Base-by-base conservation (phyloP, 2,888 invertebrate species). In the Watsonalla cultraria region DNA sequence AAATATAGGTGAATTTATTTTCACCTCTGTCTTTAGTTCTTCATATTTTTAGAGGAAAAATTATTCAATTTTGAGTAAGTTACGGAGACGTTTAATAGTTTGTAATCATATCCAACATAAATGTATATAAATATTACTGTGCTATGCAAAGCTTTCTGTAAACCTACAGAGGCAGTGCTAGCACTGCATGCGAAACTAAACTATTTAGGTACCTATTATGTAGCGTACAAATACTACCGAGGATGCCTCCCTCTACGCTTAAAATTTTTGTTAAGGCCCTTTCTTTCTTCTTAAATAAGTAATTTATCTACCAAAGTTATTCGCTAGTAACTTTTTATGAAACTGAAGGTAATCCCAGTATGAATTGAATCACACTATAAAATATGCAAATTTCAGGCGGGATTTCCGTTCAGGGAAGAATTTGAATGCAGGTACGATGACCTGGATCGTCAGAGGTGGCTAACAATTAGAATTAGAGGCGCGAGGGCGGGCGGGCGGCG, bases 401-500 rank as follows among this genome's bases (percentile, higher is more conserved):
- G 63, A 74, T 78, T 80, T 72, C 71, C 65, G 70, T 75, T 79
- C 67, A 70, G 64, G 72, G 68, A 75, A 73, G 75, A 79, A 81
- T 80, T 77, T 67, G 72, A 78, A 80, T 83, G 84, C 81, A 84
- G 80, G 84, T 82, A 84, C 84, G 81, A 87, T 86, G 86, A 86
- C 86, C 86, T 85, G 86, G 70, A 84, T 86, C 70, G 81, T 76
- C 70, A 75, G 76, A 84, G 83, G 84, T 84, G 80, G 83, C 74
- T 76, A 86, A 80, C 86, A 88, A 86, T 88, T 86, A 84, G 81
- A 85, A 83, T 80, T 79, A 80, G 77, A 80, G 78, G 79, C 76
- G 76, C 56, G 74, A 70, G 80, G 72, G 71, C 60, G 74, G 72
- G 64, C 56, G 61, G 56, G 47, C 46, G 57, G 58, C 55, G 57